Conservation (phyloP, 2,888 invertebrate genomes). For the Endotricha flammealis region DNA sequence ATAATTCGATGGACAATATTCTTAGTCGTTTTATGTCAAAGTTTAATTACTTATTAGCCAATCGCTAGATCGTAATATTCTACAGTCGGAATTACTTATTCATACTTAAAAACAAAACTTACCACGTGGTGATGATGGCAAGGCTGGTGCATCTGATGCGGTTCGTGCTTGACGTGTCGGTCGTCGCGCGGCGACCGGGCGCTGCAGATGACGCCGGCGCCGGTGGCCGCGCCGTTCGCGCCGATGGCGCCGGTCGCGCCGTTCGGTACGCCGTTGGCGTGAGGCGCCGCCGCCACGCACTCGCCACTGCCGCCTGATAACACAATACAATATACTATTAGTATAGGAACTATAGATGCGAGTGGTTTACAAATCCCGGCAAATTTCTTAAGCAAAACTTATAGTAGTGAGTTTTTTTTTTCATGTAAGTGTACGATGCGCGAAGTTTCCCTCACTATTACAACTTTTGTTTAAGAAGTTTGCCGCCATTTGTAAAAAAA, state of each 20-base stretch:
- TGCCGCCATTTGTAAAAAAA: too few relatives aligned
- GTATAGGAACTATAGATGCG: too few relatives aligned
- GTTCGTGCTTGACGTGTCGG: slow-evolving; percentile 69
- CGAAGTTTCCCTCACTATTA: too few relatives aligned
- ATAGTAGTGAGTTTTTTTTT: not conserved
- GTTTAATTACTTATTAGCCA: too few relatives aligned
- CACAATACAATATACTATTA: too few relatives aligned
- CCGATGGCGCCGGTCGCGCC: slow-evolving; percentile 15
- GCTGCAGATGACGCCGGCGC: slow-evolving; percentile 56
- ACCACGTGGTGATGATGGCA: slow-evolving; percentile 30
- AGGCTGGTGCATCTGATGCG: slow-evolving; percentile 36
- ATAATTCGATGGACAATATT: too few relatives aligned
- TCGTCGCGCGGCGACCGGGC: slow-evolving; percentile 65
- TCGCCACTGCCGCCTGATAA: slow-evolving; percentile 41
- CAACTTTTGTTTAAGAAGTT: too few relatives aligned
- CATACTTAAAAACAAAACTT: not conserved
- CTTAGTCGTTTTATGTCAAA: too few relatives aligned
- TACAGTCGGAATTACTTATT: too few relatives aligned
- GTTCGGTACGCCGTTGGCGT: not conserved
- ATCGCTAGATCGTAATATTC: too few relatives aligned
- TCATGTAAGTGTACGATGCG: not conserved
- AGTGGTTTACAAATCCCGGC: too few relatives aligned
- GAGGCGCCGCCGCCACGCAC: slow-evolving; percentile 24
- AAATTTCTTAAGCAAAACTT: too few relatives aligned
- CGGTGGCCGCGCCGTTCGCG: slow-evolving; percentile 11